A percentile compares a stretch with the other conserved stretches of the same genome.
These are phyloP conservation scores for Calypte anna DNA, from an alignment of 2,113 vertebrate species.

Conservation along the genomic window DNA sequence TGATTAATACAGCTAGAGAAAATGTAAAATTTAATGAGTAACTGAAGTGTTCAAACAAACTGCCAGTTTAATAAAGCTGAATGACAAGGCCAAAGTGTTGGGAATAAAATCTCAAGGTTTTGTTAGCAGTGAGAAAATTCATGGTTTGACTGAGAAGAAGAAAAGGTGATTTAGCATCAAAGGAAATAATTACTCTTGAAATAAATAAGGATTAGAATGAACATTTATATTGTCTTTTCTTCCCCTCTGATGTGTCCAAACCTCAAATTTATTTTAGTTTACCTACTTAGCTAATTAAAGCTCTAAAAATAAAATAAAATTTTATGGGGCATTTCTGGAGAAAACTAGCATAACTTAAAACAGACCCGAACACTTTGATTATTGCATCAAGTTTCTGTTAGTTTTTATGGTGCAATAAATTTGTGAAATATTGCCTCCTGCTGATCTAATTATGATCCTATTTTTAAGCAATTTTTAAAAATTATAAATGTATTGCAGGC, in stretches of 20 bases:
- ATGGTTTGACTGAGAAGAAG: not conserved
- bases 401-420: not conserved
- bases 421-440: not conserved
- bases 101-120: conserved; percentile 29
- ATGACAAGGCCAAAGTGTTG: conserved; percentile 3
- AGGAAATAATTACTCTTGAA: conserved; percentile 47
- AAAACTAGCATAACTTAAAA: conserved; percentile 1
- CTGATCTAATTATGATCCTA: conserved; percentile 3
- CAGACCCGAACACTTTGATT: not conserved
- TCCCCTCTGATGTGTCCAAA: not conserved
- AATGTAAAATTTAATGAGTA: conserved; percentile 51
- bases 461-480: conserved; percentile 46
- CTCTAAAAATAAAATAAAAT: conserved; percentile 37
- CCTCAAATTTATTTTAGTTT: conserved; percentile 39
- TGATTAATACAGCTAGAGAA: conserved; percentile 45
- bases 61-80: conserved; percentile 28
- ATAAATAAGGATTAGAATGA: conserved; percentile 31
- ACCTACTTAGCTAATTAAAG: conserved; percentile 56
- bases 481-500: not conserved
- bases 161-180: conserved; percentile 46
- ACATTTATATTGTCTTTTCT: conserved; percentile 15
- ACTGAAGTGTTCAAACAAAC: conserved; percentile 45
- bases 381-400: conserved; percentile 12
- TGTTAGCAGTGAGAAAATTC: conserved; percentile 14
- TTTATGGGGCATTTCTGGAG: conserved; percentile 53